Evolutionary conservation across 2,113 vertebrate species (phyloP).

Genomic region (Chaetodon auriga): DNA sequence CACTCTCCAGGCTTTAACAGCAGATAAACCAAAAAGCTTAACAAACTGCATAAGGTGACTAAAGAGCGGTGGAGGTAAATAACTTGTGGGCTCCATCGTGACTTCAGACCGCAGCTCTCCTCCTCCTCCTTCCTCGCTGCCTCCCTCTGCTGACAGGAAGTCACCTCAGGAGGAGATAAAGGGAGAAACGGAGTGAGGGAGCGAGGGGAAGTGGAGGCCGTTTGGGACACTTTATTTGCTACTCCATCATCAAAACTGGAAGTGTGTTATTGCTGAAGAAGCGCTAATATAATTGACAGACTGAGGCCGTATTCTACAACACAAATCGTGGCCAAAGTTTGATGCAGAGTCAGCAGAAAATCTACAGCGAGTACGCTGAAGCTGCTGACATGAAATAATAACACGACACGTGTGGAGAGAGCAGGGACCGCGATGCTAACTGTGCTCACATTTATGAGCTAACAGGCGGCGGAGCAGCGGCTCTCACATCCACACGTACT

Average conservation of each 20-base stretch:
- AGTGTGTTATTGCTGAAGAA: slow-evolving; percentile 58
- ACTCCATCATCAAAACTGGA: slow-evolving; percentile 52
- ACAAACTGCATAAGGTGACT: too few species aligned
- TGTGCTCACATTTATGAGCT: neutral
- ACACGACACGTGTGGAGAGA: neutral
- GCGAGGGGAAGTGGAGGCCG: neutral
- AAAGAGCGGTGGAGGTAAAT: too few species aligned
- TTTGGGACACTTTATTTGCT: slow-evolving; percentile 29
- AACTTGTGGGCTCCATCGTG: neutral
- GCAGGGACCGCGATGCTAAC: neutral
- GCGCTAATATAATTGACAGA: slow-evolving; percentile 45
- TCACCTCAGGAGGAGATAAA: neutral
- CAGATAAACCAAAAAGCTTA: too few species aligned
- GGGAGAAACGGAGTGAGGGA: neutral
- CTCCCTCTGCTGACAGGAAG: neutral
- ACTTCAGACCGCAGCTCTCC: neutral
- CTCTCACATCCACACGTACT: neutral
- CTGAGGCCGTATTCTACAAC: slow-evolving; percentile 14
- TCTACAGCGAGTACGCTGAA: neutral
- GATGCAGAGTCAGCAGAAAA: slow-evolving; percentile 48
- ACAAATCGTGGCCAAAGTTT: slow-evolving; percentile 18
- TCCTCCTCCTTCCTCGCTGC: neutral
- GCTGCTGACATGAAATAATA: slow-evolving; percentile 29
- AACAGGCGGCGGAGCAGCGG: neutral
- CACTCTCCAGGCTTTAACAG: too few species aligned